phyloP scores from a whole-genome alignment of 2,888 invertebrate genomes.

The Sarcophaga caerulescens region DNA sequence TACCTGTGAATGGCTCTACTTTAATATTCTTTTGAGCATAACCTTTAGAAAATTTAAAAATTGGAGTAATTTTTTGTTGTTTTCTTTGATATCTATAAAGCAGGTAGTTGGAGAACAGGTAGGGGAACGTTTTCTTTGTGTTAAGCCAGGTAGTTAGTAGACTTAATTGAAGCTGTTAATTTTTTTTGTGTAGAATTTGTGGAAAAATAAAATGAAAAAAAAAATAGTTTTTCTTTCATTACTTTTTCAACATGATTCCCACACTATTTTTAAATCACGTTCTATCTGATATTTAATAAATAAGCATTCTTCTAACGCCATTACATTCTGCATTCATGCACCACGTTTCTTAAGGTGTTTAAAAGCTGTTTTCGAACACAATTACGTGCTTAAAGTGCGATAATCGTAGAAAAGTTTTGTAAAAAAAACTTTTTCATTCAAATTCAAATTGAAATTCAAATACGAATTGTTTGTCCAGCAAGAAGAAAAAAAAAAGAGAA shows the following conservation, averaged over 20 bases:
- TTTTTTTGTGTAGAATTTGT: not conserved
- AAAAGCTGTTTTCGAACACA: constrained; percentile 1
- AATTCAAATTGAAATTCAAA: constrained; percentile 10
- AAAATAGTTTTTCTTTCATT: not conserved
- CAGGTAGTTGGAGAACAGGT: not conserved
- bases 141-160: not conserved
- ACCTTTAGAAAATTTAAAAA: too few relatives aligned
- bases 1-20: too few relatives aligned
- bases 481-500: too few relatives aligned
- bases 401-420: not conserved
- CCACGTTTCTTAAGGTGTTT: not conserved
- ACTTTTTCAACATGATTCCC: not conserved
- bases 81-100: not conserved
- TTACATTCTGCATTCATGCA: not conserved
- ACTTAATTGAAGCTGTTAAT: not conserved
- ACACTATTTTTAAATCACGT: not conserved
- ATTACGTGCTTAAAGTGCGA: not conserved
- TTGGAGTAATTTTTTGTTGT: not conserved
- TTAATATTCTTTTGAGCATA: too few relatives aligned
- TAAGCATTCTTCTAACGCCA: constrained; percentile 18
- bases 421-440: not conserved
- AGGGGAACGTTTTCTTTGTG: not conserved
- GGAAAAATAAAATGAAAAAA: not conserved
- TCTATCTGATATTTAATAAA: not conserved
- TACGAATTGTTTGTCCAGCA: not conserved